phyloP scores from a whole-genome alignment of 53 echinoderm and acorn worm species.

The Actinopyga echinites region DNA sequence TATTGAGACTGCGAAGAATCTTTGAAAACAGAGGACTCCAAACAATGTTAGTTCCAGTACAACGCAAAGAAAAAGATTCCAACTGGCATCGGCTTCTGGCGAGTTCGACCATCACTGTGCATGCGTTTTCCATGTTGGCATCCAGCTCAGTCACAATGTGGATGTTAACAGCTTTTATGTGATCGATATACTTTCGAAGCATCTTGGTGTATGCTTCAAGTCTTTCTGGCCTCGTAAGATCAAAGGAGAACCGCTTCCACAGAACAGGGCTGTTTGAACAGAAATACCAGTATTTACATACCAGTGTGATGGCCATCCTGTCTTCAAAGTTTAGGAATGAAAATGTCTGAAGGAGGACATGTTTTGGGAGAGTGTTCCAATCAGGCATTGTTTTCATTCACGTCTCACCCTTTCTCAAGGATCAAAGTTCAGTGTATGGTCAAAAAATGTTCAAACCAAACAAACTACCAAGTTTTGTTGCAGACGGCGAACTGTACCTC shows the following conservation, averaged over 20 bases:
- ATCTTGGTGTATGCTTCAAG: conserved; percentile 9
- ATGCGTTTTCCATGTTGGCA: conserved; percentile 28
- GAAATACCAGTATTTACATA: conserved; percentile 26
- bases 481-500: too few relatives aligned
- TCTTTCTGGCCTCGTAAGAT: conserved; percentile 3
- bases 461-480: too few relatives aligned
- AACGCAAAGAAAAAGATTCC: conserved; percentile 14
- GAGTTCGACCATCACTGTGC: neutral
- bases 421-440: too few relatives aligned
- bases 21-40: conserved; percentile 33
- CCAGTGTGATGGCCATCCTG: neutral
- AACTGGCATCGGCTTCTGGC: conserved; percentile 10
- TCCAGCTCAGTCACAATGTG: conserved; percentile 29
- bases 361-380: conserved; percentile 12
- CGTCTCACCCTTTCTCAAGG: too few relatives aligned
- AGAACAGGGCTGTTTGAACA: neutral
- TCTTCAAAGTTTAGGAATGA: conserved; percentile 13
- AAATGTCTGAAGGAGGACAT: neutral
- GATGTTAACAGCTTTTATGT: conserved; percentile 17
- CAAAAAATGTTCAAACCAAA: too few relatives aligned
- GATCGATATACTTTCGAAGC: neutral
- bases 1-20: conserved; percentile 18
- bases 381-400: neutral
- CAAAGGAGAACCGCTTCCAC: conserved; percentile 21
- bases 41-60: conserved; percentile 22